Percentiles rank a stretch among this genome's conserved stretches.
Conservation (phyloP, 2,113 vertebrate species). For the Triplophysa dalaica region DNA sequence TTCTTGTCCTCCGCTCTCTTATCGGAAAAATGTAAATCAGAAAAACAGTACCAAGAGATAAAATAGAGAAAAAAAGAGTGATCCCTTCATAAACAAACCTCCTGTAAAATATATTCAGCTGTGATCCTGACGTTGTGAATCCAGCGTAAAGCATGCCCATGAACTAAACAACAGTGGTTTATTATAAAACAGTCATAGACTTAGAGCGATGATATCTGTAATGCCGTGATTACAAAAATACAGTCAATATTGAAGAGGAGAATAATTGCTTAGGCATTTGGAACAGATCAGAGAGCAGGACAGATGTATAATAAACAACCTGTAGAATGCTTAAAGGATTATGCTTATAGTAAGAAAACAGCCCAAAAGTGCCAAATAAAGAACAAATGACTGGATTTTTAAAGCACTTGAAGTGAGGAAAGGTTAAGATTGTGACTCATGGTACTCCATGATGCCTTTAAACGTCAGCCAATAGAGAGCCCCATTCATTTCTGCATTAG, state of each 20-base stretch:
- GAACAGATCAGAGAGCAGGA: not conserved
- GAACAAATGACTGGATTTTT: slow-evolving; percentile 35
- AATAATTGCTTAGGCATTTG: slow-evolving; percentile 20
- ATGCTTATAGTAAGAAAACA: slow-evolving; percentile 17
- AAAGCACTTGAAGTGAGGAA: slow-evolving; percentile 54
- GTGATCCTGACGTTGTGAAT: slow-evolving; percentile 52
- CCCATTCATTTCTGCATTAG: not conserved
- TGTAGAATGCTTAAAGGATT: slow-evolving; percentile 6
- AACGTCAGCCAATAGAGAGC: slow-evolving; percentile 36
- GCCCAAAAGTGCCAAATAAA: slow-evolving; percentile 28
- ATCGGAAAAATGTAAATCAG: slow-evolving; percentile 13
- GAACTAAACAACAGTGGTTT: slow-evolving; percentile 55
- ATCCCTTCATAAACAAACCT: slow-evolving; percentile 31
- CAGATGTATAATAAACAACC: not conserved
- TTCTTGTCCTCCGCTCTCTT: not conserved
- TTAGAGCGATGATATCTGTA: slow-evolving; percentile 1
- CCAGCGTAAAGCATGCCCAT: slow-evolving; percentile 32
- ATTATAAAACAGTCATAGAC: slow-evolving; percentile 56
- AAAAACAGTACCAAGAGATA: slow-evolving; percentile 35
- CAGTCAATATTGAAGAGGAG: slow-evolving; percentile 20
- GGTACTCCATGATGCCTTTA: slow-evolving; percentile 33
- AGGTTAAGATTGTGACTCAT: slow-evolving; percentile 35
- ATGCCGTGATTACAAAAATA: slow-evolving; percentile 12
- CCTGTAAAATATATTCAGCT: slow-evolving; percentile 26
- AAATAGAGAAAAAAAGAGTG: slow-evolving; percentile 8